These are phyloP conservation scores for Coremacera marginata DNA, from an alignment of 2,888 invertebrate species.

Conservation along the genomic window DNA sequence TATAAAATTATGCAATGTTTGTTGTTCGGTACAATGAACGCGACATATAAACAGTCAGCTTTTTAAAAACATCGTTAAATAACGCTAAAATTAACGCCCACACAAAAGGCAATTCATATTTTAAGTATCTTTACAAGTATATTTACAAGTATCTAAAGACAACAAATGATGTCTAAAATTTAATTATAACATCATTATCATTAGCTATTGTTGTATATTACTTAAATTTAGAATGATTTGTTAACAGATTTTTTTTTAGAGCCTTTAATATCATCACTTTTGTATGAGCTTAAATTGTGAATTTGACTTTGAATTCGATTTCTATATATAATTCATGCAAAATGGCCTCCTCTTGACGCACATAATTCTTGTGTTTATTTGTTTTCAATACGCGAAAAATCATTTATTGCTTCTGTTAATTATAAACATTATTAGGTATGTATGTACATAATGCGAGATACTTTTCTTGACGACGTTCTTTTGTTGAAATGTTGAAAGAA, in stretches of 20 bases:
- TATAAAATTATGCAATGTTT: not conserved
- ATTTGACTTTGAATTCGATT: too few relatives aligned
- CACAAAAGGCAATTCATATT: not conserved
- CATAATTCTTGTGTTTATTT: not conserved
- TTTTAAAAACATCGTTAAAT: not conserved
- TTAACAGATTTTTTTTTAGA: too few relatives aligned
- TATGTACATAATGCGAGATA: not conserved
- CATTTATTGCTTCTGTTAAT: not conserved
- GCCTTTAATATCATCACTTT: too few relatives aligned
- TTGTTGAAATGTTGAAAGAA: not conserved
- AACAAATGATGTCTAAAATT: too few relatives aligned
- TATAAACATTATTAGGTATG: not conserved
- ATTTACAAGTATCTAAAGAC: too few relatives aligned
- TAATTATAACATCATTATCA: too few relatives aligned
- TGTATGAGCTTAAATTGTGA: too few relatives aligned
- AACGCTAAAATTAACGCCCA: too few relatives aligned
- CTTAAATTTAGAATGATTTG: too few relatives aligned
- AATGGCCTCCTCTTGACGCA: not conserved
- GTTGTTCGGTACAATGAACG: not conserved
- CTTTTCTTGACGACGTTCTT: slow-evolving; percentile 9
- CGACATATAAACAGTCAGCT: not conserved
- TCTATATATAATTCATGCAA: not conserved
- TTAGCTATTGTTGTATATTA: too few relatives aligned
- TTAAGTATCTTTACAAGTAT: not conserved
- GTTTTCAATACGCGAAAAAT: slow-evolving; percentile 1